Evolutionary conservation across 2,797 vertebrate species (phyloP).

Genomic region (Coregonus sp.): DNA sequence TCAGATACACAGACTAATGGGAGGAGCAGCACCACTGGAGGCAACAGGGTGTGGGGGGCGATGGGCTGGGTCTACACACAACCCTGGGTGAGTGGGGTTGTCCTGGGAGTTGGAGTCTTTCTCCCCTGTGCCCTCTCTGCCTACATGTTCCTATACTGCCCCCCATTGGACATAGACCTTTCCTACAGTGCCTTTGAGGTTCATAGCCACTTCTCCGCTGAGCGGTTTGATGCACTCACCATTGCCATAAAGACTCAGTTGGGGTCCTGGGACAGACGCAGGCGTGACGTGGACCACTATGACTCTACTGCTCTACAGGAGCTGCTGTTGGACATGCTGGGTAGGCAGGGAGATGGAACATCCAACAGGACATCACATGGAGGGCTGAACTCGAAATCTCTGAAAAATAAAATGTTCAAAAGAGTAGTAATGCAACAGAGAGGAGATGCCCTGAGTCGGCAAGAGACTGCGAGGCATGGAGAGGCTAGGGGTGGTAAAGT

Average conservation of each 20-base stretch:
- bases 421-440: slow-evolving; percentile 38
- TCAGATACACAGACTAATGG: slow-evolving; percentile 51
- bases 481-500: slow-evolving; percentile 18
- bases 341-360: slow-evolving; percentile 6
- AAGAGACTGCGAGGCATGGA: slow-evolving; percentile 24
- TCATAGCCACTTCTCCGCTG: slow-evolving; percentile 93
- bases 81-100: slow-evolving; percentile 81
- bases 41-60: slow-evolving; percentile 77
- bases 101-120: slow-evolving; percentile 84
- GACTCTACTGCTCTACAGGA: slow-evolving; percentile 83
- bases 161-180: slow-evolving; percentile 95
- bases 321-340: slow-evolving; percentile 83
- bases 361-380: slow-evolving; percentile 49
- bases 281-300: slow-evolving; percentile 82
- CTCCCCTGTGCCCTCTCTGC: slow-evolving; percentile 86
- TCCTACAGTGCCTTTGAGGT: slow-evolving; percentile 98
- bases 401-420: slow-evolving; percentile 13
- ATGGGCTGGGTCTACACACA: slow-evolving; percentile 91
- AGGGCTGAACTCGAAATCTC: slow-evolving; percentile 19
- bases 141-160: slow-evolving; percentile 93
- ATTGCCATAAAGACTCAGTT: slow-evolving; percentile 93
- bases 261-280: slow-evolving; percentile 91
- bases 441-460: slow-evolving; percentile 16
- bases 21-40: slow-evolving; percentile 55
- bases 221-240: slow-evolving; percentile 91